phyloP scores from a whole-genome alignment of 2,113 vertebrate species.

The Stegastes partitus region DNA sequence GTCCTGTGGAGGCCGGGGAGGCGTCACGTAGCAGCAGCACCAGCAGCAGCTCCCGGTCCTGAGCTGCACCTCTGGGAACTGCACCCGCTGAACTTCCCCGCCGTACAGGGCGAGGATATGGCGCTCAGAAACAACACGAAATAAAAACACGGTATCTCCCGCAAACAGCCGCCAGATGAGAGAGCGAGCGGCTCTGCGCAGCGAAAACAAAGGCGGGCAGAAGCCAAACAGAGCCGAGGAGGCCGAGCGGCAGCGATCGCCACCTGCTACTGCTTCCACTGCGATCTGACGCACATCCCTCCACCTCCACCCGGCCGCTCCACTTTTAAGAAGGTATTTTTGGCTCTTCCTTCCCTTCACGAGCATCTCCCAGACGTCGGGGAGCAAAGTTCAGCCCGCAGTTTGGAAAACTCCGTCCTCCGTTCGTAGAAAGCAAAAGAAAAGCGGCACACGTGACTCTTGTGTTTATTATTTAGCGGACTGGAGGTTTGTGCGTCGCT shows the following conservation, averaged over 20 bases:
- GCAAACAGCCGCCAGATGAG: conserved; percentile 33
- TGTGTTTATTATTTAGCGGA: conserved; percentile 2
- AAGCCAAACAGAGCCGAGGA: no score
- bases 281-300: conserved; percentile 78
- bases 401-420: conserved; percentile 3
- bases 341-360: conserved; percentile 67
- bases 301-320: conserved; percentile 1
- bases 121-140: conserved; percentile 1
- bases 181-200: not conserved
- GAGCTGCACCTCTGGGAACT: conserved; percentile 20
- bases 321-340: conserved; percentile 64
- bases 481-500: no score
- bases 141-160: conserved; percentile 38
- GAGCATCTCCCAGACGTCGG: conserved; percentile 9
- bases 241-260: not conserved
- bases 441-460: not conserved
- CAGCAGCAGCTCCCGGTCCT: not conserved
- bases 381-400: conserved; percentile 13
- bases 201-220: conserved; percentile 24
- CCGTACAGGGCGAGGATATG: conserved; percentile 48
- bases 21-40: not conserved
- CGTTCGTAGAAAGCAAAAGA: not conserved
- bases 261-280: conserved; percentile 64
- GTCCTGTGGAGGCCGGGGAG: no score
- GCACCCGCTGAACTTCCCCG: conserved; percentile 56